These are phyloP conservation scores for Iguana delicatissima DNA, from an alignment of 2,797 vertebrate genomes.

Conservation along the genomic window DNA sequence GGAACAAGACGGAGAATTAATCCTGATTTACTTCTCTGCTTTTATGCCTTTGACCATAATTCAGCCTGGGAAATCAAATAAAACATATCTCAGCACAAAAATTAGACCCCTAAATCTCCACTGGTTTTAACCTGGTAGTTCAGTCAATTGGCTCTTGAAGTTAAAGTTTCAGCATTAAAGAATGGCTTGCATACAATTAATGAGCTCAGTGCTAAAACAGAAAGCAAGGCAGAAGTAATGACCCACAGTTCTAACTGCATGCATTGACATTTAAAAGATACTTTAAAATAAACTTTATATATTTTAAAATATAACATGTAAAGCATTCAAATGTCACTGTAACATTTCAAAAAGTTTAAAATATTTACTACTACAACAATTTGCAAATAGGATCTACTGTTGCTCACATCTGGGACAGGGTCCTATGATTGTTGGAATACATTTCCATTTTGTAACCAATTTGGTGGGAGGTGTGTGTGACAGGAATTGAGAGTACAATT, in stretches of 20 bases:
- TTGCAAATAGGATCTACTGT: too few species aligned
- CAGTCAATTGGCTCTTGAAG: background rate
- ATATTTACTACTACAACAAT: too few species aligned
- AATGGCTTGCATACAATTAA: background rate
- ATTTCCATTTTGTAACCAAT: too few species aligned
- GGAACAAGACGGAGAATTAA: constrained; percentile 61
- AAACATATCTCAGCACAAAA: background rate
- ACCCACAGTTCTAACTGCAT: background rate
- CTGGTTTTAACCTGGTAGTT: background rate
- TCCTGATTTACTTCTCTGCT: constrained; percentile 49
- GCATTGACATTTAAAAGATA: background rate
- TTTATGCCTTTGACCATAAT: constrained; percentile 14
- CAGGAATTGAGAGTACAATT: too few species aligned
- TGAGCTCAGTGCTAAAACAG: constrained; percentile 9
- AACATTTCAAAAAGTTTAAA: too few species aligned
- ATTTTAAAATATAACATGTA: background rate
- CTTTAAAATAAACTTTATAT: background rate
- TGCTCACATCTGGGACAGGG: too few species aligned
- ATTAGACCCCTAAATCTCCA: background rate
- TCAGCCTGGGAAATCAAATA: constrained; percentile 9
- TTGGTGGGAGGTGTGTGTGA: too few species aligned
- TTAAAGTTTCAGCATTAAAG: background rate
- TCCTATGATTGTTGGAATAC: too few species aligned
- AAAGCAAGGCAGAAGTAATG: background rate
- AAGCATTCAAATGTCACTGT: too few species aligned